A percentile compares a stretch with the other conserved stretches of the same genome.
Evolutionary conservation across 2,113 vertebrate genomes (phyloP).

Genomic region (Paratilapia polleni): DNA sequence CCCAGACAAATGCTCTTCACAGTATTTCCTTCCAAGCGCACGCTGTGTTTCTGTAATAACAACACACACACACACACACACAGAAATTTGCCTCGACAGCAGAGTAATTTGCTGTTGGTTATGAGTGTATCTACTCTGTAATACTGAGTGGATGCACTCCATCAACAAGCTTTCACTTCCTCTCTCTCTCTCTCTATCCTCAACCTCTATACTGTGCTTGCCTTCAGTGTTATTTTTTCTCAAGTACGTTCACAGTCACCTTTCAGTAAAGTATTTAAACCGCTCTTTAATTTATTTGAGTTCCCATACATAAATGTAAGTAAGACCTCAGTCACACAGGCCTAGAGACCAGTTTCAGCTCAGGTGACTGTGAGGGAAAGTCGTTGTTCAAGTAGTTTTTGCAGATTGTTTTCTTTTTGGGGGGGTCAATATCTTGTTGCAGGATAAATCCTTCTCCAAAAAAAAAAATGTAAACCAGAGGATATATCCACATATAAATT

Average conservation of each 20-base stretch:
- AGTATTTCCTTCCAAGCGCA: slow-evolving; percentile 34
- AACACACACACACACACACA: neutral
- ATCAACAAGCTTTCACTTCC: slow-evolving; percentile 14
- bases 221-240: neutral
- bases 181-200: neutral
- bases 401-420: no score
- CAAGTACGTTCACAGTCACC: neutral
- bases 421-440: neutral
- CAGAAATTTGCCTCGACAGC: slow-evolving; percentile 21
- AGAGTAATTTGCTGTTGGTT: slow-evolving; percentile 36
- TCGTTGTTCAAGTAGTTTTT: neutral
- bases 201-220: neutral
- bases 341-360: neutral
- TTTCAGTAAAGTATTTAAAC: neutral
- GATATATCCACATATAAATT: neutral
- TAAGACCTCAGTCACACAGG: neutral
- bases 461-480: neutral
- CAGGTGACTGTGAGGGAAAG: neutral
- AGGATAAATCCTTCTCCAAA: neutral
- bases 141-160: slow-evolving; percentile 35
- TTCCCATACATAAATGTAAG: neutral
- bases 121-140: slow-evolving; percentile 39
- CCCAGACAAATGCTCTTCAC: slow-evolving; percentile 60
- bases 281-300: neutral
- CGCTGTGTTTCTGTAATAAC: slow-evolving; percentile 28